A percentile compares a stretch with the other conserved stretches of the same genome.
These are phyloP conservation scores for Centropus bengalensis DNA, from an alignment of 2,113 vertebrate species.

Conservation along the genomic window DNA sequence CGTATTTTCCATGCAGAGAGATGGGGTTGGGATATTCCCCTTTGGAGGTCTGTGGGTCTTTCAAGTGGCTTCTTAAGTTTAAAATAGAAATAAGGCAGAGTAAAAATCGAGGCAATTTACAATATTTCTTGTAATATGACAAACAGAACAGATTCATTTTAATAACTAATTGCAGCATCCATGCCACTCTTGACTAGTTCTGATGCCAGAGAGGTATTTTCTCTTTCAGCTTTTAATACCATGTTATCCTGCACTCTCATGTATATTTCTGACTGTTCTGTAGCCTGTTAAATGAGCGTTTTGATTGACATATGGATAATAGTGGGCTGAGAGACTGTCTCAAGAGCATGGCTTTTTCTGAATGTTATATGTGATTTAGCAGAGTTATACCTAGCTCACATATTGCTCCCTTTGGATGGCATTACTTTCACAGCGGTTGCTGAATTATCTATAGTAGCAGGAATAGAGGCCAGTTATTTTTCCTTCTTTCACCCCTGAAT, in stretches of 20 bases:
- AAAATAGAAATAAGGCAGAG: not conserved
- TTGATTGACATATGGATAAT: not conserved
- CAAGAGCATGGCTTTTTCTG: not conserved
- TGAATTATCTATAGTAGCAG: not conserved
- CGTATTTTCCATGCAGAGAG: constrained; percentile 10
- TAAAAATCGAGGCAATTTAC: not conserved
- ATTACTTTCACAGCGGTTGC: not conserved
- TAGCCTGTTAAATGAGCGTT: not conserved
- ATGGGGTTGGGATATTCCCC: not conserved
- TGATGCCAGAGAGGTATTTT: not conserved
- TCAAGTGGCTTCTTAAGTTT: constrained; percentile 9
- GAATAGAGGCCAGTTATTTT: not conserved
- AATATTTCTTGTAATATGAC: not conserved
- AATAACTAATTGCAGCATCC: not conserved
- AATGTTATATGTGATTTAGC: not conserved
- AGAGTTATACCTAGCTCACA: not conserved
- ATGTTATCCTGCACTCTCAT: not conserved
- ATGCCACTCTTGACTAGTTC: not conserved
- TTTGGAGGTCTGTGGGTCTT: not conserved
- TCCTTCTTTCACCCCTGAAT: not conserved
- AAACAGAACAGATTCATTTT: not conserved
- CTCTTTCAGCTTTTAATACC: not conserved
- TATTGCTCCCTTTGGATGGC: not conserved
- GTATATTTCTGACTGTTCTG: not conserved
- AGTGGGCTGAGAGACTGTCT: not conserved